Base-by-base conservation (phyloP, 2,797 vertebrate genomes). In the Pangasius djambal region DNA sequence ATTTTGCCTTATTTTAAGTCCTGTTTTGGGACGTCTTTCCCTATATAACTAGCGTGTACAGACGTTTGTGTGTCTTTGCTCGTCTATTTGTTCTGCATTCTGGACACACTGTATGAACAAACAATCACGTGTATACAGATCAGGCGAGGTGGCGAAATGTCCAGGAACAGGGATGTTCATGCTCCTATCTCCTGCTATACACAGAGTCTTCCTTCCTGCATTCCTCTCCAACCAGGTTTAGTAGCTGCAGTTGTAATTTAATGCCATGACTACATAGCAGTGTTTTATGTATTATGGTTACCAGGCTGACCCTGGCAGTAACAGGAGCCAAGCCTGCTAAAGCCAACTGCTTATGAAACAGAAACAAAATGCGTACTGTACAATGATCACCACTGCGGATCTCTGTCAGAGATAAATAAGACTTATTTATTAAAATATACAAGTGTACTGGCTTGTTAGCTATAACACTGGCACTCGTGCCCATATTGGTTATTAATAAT, bases 171-270 rank as follows among this genome's bases (percentile, higher is more conserved):
- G 63, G 44, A 85, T 52, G 65, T 70, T 85, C 83, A 69, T 50
- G 63, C n/a, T 37, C n/a, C 83, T 13, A 22, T 85, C 83, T 52
- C 37, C 82, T 65, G 34, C 20, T 61, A 44, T 44, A 83, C 12
- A 63, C 57, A 63, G 59, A 63, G 81, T 28, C 44, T 85, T 70
- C 83, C 83, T 70, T 85, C 83, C 83, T 85, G 65, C 63, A 34
- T 85, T 85, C 65, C 65, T 34, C n/a, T 50, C 63, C 44, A 44
- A 50, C 25, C 40, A 65, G 16, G 40, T n/a, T 65, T 48, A 65
- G 25, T 65, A 65, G 37, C 57, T 65, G n/a, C 61, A 34, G 82
- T 10, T 69, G 25, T 69, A 52, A 50, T 50, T 20, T 31, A 84
- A 84, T 34, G 77, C 16, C 52, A 50, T 28, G 10, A 37, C 57